Evolutionary conservation across 2,797 vertebrate species (phyloP).

Genomic region (Hybognathus amarus): DNA sequence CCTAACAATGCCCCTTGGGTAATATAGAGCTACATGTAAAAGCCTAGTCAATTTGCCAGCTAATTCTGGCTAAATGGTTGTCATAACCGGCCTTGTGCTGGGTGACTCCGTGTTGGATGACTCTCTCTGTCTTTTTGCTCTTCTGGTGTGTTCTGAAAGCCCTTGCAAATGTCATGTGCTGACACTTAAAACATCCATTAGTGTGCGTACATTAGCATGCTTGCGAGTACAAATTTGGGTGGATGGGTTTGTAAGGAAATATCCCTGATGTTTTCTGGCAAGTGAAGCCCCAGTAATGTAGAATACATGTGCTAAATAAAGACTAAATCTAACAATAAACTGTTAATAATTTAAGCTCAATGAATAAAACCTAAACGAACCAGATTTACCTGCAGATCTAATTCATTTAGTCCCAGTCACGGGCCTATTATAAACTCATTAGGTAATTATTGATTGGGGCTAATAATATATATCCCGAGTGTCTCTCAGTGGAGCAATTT

Average conservation of each 20-base stretch:
- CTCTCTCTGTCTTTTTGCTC: conserved; percentile 33
- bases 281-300: conserved; percentile 13
- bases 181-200: conserved; percentile 50
- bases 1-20: conserved; percentile 55
- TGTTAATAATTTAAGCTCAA: conserved; percentile 29
- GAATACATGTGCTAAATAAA: neutral
- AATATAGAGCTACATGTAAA: conserved; percentile 60
- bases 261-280: conserved; percentile 24
- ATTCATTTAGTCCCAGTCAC: conserved; percentile 29
- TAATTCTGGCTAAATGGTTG: conserved; percentile 61
- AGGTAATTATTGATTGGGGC: conserved; percentile 40
- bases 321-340: neutral
- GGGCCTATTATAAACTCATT: conserved; percentile 42
- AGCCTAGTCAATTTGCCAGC: conserved; percentile 60
- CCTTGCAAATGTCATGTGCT: conserved; percentile 51
- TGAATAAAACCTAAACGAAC: conserved; percentile 1
- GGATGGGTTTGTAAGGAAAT: conserved; percentile 34
- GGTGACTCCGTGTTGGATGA: conserved; percentile 44
- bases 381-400: conserved; percentile 34
- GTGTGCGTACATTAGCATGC: conserved; percentile 26
- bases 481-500: conserved; percentile 43
- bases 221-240: conserved; percentile 26
- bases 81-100: conserved; percentile 46
- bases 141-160: conserved; percentile 42
- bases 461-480: conserved; percentile 35